These are phyloP conservation scores for Meandrusa payeni DNA, from an alignment of 2,888 invertebrate species.

Conservation along the genomic window DNA sequence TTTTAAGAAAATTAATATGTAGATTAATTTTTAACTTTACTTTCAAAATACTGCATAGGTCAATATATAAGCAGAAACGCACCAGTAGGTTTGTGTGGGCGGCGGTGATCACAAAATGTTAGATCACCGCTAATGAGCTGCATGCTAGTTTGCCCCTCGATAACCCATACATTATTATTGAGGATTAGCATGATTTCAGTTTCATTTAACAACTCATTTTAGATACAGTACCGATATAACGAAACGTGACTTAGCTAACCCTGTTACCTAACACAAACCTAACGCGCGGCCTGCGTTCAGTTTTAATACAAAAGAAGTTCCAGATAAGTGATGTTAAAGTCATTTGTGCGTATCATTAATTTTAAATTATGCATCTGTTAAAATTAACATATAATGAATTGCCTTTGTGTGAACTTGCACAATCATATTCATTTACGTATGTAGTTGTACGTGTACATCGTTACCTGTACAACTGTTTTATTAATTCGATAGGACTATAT, in stretches of 20 bases:
- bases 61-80: too few species aligned
- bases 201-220: conserved; percentile 54
- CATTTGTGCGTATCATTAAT: conserved; percentile 63
- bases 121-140: too few species aligned
- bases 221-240: conserved; percentile 58
- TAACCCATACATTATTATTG: too few species aligned
- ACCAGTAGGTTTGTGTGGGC: too few species aligned
- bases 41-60: too few species aligned
- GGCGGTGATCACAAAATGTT: too few species aligned
- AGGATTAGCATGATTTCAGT: too few species aligned
- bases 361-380: conserved; percentile 59
- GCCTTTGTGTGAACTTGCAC: conserved; percentile 43
- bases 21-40: too few species aligned
- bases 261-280: conserved; percentile 53
- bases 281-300: conserved; percentile 47
- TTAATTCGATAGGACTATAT: conserved; percentile 11
- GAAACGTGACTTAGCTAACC: conserved; percentile 69
- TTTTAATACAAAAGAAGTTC: conserved; percentile 58
- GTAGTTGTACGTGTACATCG: conserved; percentile 30
- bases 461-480: conserved; percentile 19
- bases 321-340: conserved; percentile 56
- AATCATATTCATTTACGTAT: conserved; percentile 36
- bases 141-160: too few species aligned
- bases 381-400: conserved; percentile 58
- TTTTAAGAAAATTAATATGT: too few species aligned